Evolutionary conservation across 2,113 vertebrate genomes (phyloP), one percentile per base, ranked within the genome.

Genomic region (Lichenostomus cassidix): DNA sequence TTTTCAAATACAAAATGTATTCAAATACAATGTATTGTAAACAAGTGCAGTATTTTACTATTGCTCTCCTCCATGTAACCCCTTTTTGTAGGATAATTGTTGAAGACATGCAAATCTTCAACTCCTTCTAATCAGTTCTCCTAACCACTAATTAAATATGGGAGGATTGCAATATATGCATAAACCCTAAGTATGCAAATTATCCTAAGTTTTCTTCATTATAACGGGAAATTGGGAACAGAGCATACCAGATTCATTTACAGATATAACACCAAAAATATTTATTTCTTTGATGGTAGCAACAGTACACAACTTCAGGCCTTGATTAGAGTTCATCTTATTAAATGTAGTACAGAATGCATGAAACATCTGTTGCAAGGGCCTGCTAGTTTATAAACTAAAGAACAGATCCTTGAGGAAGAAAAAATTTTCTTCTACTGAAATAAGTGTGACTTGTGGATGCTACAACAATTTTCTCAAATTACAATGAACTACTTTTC

Each of bases 241-340:
- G 15, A 92, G 13, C 5, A 83, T 79, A 83, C 87, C 82, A 83
- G 90, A 94, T 85, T 60, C 27, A 82, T 69, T 91, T 93, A 76
- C 44, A 91, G 62, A 64, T 90, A 69, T 23, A 82, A 44, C 74
- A 90, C 90, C 62, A 94, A 93, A 94, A 93, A 76, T 79, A 65
- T 69, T 93, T 91, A 15, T 87, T 75, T 18, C 63, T 94, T 93
- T 94, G 67, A 92, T 82, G 41, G 62, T 18, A 64, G 22, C 49
- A 94, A 68, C 6, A 60, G 37, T 50, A 70, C 15, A 58, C 23
- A 47, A 22, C 29, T 76, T 41, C 62, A 68, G 58, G 41, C 58
- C 29, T 79, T 87, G 56, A 91, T 90, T 84, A 87, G 33, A 84
- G 50, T 13, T 84, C 69, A 56, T 70, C 39, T 70, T 91, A 56